These are phyloP conservation scores for Ptyas mucosa DNA, from an alignment of 2,113 vertebrate genomes.

Conservation along the genomic window DNA sequence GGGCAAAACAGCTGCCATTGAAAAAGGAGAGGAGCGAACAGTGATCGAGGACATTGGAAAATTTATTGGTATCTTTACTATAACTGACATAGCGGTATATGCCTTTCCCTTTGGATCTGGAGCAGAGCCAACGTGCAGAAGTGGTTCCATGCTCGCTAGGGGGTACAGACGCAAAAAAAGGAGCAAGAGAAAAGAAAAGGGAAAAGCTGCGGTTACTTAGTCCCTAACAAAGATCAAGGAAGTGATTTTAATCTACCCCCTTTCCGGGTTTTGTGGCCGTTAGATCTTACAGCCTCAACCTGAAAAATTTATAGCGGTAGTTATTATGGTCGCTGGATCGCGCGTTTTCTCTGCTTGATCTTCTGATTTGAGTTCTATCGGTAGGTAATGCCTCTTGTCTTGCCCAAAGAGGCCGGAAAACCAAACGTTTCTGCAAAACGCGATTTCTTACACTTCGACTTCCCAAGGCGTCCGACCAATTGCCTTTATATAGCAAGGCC, in stretches of 20 bases:
- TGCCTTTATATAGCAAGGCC: background rate
- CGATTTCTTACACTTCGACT: background rate
- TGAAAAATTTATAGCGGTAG: background rate
- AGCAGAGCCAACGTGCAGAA: background rate
- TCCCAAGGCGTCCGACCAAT: background rate
- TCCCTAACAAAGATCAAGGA: background rate
- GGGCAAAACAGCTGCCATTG: slow-evolving; percentile 31
- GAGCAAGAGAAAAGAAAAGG: background rate
- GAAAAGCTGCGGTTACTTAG: background rate
- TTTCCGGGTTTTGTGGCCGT: background rate
- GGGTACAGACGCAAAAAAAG: background rate
- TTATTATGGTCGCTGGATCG: background rate
- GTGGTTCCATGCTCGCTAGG: background rate
- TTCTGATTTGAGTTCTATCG: background rate
- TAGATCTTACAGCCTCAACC: no score
- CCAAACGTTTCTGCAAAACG: background rate
- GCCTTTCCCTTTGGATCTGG: background rate
- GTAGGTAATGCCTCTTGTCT: background rate
- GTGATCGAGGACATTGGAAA: background rate
- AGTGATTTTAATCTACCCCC: background rate
- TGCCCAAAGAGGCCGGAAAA: background rate
- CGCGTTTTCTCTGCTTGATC: background rate
- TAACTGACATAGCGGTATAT: background rate
- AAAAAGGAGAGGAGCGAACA: background rate
- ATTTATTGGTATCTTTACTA: background rate